phyloP scores from a whole-genome alignment of 2,113 vertebrate species.

The Ivindomyrus marchei region DNA sequence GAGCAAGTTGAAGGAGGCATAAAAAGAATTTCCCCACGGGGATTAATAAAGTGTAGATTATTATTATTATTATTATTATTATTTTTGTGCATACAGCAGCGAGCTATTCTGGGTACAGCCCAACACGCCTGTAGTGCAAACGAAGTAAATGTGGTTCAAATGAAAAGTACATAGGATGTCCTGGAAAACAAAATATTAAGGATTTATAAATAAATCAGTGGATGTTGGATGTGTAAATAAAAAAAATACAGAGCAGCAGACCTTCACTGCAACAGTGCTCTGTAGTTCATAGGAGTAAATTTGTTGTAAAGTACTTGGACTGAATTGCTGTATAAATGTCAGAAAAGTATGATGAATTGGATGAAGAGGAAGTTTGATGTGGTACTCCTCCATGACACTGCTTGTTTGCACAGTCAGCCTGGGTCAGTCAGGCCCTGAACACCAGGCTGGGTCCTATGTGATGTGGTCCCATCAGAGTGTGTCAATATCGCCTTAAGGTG shows the following conservation, averaged over 20 bases:
- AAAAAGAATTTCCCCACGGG: no score
- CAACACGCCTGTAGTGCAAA: not conserved
- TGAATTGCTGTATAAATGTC: not conserved
- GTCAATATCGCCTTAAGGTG: not conserved
- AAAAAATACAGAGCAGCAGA: not conserved
- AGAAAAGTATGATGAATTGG: not conserved
- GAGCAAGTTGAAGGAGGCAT: no score
- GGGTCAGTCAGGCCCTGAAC: not conserved
- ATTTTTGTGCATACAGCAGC: no score
- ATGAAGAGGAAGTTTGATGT: not conserved
- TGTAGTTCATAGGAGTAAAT: not conserved
- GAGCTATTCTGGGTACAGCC: not conserved
- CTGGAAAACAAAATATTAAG: no score
- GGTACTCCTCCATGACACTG: not conserved
- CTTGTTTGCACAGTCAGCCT: not conserved
- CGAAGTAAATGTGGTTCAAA: no score
- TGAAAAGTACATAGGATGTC: no score
- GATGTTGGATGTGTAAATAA: not conserved
- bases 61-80: no score
- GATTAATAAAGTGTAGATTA: no score
- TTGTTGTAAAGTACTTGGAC: not conserved
- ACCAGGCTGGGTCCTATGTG: not conserved
- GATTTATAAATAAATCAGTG: no score
- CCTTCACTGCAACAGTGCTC: not conserved
- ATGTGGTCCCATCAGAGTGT: not conserved